phyloP scores from a whole-genome alignment of 2,888 invertebrate genomes.

The Drosophila borborema region DNA sequence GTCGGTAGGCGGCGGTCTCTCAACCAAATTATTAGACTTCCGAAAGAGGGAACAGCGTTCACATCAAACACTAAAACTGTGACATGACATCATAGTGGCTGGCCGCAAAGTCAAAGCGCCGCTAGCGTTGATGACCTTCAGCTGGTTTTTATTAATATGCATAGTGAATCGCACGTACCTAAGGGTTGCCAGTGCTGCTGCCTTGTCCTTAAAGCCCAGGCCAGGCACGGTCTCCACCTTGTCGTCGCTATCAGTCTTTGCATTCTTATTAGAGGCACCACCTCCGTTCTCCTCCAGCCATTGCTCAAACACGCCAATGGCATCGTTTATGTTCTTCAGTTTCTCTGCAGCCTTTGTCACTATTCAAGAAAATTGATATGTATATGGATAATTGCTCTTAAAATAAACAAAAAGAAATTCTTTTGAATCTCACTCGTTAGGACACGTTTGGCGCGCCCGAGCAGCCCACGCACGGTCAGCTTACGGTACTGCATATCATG shows the following conservation, averaged over 20 bases:
- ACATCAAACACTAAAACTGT: conserved; percentile 60
- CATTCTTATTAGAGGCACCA: conserved; percentile 83
- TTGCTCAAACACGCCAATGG: conserved; percentile 89
- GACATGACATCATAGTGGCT: conserved; percentile 74
- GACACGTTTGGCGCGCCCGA: conserved; percentile 87
- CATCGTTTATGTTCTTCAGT: conserved; percentile 89
- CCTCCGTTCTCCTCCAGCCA: conserved; percentile 87
- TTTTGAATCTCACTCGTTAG: conserved; percentile 83
- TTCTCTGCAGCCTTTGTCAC: conserved; percentile 90
- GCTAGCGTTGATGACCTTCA: conserved; percentile 46
- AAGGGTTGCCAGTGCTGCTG: conserved; percentile 89
- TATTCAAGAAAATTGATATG: conserved; percentile 60
- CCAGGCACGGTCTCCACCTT: conserved; percentile 89
- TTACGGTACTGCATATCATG: conserved; percentile 89
- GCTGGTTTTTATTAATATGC: conserved; percentile 5
- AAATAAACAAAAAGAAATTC: neutral
- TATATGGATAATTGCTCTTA: neutral
- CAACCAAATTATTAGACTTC: conserved; percentile 53
- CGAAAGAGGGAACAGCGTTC: conserved; percentile 37
- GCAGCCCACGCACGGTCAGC: conserved; percentile 88
- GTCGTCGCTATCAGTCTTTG: conserved; percentile 86
- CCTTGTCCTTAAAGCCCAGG: conserved; percentile 91
- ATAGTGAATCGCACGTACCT: conserved; percentile 81
- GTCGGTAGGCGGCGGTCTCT: conserved; percentile 25
- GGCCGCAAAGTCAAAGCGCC: conserved; percentile 37